Evolutionary conservation across 2,888 invertebrate species (phyloP).

Genomic region (Ceratothoa steindachneri): DNA sequence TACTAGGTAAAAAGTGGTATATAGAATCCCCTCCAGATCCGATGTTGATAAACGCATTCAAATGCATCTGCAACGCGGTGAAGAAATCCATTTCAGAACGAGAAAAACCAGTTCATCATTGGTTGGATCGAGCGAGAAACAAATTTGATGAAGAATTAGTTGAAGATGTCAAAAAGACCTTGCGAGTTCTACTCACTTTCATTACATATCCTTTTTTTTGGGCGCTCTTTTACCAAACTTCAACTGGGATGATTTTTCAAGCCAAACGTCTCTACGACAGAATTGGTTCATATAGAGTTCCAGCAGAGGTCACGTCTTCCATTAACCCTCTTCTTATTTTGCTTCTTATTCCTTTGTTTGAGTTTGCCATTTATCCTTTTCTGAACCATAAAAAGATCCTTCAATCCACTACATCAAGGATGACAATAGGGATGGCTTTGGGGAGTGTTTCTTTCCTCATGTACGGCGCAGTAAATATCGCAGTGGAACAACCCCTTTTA

Average conservation of each 20-base stretch:
- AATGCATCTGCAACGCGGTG: conserved; percentile 21
- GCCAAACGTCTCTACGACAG: conserved; percentile 32
- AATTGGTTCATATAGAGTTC: conserved; percentile 41
- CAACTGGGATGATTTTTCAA: conserved; percentile 43
- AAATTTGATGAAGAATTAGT: conserved; percentile 54
- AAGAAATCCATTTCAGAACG: not conserved
- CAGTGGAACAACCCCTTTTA: conserved; percentile 48
- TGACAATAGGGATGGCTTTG: conserved; percentile 57
- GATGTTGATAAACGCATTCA: conserved; percentile 19
- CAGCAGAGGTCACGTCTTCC: conserved; percentile 58
- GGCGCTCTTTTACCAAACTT: conserved; percentile 59
- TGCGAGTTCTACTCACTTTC: conserved; percentile 54
- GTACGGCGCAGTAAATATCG: conserved; percentile 55
- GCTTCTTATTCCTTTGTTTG: conserved; percentile 52
- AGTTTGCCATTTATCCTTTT: conserved; percentile 53
- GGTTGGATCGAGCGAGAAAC: conserved; percentile 57
- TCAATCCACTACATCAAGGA: conserved; percentile 55
- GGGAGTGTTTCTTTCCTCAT: conserved; percentile 56
- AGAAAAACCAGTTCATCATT: conserved; percentile 51
- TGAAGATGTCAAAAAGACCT: conserved; percentile 53
- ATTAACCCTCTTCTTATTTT: conserved; percentile 53
- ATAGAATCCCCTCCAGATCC: conserved; percentile 32
- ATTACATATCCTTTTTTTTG: conserved; percentile 58
- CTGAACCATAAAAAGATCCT: conserved; percentile 51
- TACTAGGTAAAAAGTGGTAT: conserved; percentile 25